These are phyloP conservation scores for Notospermus geniculatus DNA, from an alignment of 1,140 invertebrate species.

Conservation along the genomic window DNA sequence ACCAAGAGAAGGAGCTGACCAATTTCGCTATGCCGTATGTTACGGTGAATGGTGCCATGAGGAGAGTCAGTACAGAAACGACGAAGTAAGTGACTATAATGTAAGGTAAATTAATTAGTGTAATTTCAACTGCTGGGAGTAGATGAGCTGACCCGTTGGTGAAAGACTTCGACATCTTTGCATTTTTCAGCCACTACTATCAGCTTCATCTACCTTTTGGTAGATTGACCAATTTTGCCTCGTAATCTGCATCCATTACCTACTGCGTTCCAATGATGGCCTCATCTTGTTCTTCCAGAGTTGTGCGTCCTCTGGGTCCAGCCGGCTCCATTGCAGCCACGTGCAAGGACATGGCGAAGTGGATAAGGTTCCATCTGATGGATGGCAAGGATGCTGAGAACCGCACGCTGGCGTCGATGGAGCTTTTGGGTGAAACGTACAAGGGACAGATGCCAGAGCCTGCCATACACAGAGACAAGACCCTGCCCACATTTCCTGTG, in stretches of 20 bases:
- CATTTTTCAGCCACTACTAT: too few relatives aligned
- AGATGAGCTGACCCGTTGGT: too few relatives aligned
- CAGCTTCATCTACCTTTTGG: too few relatives aligned
- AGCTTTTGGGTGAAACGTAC: constrained; percentile 17
- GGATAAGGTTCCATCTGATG: constrained; percentile 40
- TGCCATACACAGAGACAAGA: constrained; percentile 12
- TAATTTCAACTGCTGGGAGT: too few relatives aligned
- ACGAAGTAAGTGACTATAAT: background rate
- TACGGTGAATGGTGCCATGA: constrained; percentile 12
- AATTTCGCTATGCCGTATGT: constrained; percentile 39
- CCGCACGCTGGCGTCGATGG: background rate
- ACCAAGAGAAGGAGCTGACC: constrained; percentile 20
- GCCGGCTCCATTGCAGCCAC: constrained; percentile 44
- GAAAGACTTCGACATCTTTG: too few relatives aligned
- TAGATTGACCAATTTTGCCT: too few relatives aligned
- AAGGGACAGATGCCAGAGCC: constrained; percentile 13
- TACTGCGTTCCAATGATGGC: too few relatives aligned
- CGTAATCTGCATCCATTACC: too few relatives aligned
- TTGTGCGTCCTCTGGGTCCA: constrained; percentile 32
- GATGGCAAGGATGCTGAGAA: constrained; percentile 2
- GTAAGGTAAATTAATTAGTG: too few relatives aligned
- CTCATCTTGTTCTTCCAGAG: constrained; percentile 14
- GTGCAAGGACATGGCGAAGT: constrained; percentile 43
- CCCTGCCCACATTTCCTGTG: constrained; percentile 26
- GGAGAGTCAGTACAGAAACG: constrained; percentile 10